These are phyloP conservation scores for Stenolophus ochropezus DNA, from an alignment of 2,888 invertebrate genomes.

Conservation along the genomic window DNA sequence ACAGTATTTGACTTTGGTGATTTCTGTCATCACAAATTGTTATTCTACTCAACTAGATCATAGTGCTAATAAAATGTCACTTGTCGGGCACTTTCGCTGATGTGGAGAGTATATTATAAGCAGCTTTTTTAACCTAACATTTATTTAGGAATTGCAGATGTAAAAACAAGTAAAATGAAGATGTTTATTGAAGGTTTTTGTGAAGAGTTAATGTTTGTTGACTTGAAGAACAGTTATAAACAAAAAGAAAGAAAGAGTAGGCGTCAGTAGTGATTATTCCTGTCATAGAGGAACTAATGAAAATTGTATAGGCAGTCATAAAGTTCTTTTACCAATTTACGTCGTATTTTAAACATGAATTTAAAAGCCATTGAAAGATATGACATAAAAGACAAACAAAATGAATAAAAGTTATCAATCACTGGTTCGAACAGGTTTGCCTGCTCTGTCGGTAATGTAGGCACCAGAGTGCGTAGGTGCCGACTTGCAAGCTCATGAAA, in stretches of 20 bases:
- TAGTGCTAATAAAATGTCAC: no score
- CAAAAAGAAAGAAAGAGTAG: not conserved
- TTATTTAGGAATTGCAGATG: no score
- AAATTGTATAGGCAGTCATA: not conserved
- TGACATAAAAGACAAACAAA: constrained; percentile 32
- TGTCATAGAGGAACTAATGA: constrained; percentile 1
- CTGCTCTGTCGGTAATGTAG: not conserved
- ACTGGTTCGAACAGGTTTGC: constrained; percentile 16
- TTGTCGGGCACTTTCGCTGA: no score
- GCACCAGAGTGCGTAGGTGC: constrained; percentile 35
- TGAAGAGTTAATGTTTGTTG: not conserved
- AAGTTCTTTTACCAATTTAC: constrained; percentile 20
- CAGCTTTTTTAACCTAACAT: no score
- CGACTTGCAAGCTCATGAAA: constrained; percentile 37
- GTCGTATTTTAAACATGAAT: constrained; percentile 14
- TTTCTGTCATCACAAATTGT: no score
- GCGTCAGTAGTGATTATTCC: not conserved
- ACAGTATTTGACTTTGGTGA: no score
- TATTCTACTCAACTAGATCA: no score
- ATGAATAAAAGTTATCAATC: constrained; percentile 40
- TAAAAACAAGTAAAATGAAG: no score
- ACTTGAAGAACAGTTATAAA: not conserved
- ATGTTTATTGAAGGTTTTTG: not conserved
- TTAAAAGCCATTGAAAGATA: constrained; percentile 38
- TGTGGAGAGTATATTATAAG: no score